A percentile compares a stretch with the other conserved stretches of the same genome.
phyloP scores from a whole-genome alignment of 2,797 vertebrate genomes.

The Myripristis murdjan region DNA sequence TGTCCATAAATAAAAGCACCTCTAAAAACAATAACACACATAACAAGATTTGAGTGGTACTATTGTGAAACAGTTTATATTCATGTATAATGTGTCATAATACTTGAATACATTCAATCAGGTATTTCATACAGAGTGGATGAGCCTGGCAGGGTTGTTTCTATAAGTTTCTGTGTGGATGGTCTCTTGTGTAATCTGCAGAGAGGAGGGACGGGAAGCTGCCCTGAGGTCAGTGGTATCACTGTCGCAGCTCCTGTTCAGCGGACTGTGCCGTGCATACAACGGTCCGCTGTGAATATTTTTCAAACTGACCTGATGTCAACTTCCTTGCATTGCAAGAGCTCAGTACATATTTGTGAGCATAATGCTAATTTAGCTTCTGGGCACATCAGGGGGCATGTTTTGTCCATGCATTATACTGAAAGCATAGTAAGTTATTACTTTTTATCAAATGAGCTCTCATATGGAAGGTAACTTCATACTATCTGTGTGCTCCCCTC shows the following conservation, averaged over 20 bases:
- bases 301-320: constrained; percentile 54
- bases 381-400: constrained; percentile 23
- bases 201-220: constrained; percentile 57
- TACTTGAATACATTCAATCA: not conserved
- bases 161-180: constrained; percentile 4
- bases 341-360: constrained; percentile 39
- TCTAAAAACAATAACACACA: constrained; percentile 28
- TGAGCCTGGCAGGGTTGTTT: constrained; percentile 6
- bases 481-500: constrained; percentile 18
- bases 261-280: constrained; percentile 48
- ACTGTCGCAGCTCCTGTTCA: constrained; percentile 46
- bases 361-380: constrained; percentile 34
- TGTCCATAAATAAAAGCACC: not conserved
- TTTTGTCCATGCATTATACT: constrained; percentile 30
- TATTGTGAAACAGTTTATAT: not conserved
- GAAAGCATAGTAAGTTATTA: not conserved
- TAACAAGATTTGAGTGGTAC: constrained; percentile 17
- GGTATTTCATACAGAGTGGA: not conserved
- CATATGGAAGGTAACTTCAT: constrained; percentile 22
- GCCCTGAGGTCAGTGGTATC: constrained; percentile 51
- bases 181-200: constrained; percentile 17
- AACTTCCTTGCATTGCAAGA: constrained; percentile 42
- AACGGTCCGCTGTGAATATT: constrained; percentile 61
- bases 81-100: too few relatives aligned
- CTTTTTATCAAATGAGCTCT: constrained; percentile 15